Percentiles rank a stretch among this genome's conserved stretches.
These are phyloP conservation scores for Microplitis manilae DNA, from an alignment of 2,888 invertebrate genomes.

Conservation along the genomic window DNA sequence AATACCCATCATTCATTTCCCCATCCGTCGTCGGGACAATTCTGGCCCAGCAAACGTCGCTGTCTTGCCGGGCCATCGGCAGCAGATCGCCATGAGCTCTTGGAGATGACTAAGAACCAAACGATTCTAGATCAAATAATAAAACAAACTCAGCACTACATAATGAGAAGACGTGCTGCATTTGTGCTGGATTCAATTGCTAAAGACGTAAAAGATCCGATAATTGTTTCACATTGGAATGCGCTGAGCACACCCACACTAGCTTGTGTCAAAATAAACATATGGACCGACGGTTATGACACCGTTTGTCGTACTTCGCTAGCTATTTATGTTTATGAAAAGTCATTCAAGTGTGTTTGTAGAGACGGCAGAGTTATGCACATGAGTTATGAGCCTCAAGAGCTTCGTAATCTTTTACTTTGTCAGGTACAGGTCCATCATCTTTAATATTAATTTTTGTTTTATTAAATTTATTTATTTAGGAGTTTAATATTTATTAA, in stretches of 20 bases:
- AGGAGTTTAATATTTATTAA: conserved; percentile 29
- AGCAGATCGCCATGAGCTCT: conserved; percentile 86
- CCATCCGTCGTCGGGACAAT: conserved; percentile 93
- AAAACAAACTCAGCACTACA: conserved; percentile 95
- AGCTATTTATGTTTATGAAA: conserved; percentile 93
- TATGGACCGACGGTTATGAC: conserved; percentile 90
- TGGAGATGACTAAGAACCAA: conserved; percentile 93
- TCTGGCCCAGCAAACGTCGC: conserved; percentile 94
- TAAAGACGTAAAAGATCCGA: conserved; percentile 93
- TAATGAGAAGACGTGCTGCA: conserved; percentile 91
- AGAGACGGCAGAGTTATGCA: conserved; percentile 94
- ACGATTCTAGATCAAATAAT: conserved; percentile 95
- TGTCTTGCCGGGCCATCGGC: conserved; percentile 94
- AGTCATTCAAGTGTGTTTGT: conserved; percentile 92
- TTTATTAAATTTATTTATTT: conserved; percentile 13
- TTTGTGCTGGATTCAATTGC: conserved; percentile 94
- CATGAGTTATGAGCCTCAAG: conserved; percentile 95
- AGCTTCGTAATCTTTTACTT: conserved; percentile 90
- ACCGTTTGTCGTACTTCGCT: conserved; percentile 89
- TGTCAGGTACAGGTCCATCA: conserved; percentile 86
- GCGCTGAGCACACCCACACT: conserved; percentile 95
- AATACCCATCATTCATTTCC: conserved; percentile 96
- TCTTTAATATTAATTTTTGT: conserved; percentile 2
- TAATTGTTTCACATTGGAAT: conserved; percentile 97
- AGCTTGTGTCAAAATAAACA: conserved; percentile 95